Evolutionary conservation across 2,113 vertebrate species (phyloP).

Genomic region (Heterochromis multidens): DNA sequence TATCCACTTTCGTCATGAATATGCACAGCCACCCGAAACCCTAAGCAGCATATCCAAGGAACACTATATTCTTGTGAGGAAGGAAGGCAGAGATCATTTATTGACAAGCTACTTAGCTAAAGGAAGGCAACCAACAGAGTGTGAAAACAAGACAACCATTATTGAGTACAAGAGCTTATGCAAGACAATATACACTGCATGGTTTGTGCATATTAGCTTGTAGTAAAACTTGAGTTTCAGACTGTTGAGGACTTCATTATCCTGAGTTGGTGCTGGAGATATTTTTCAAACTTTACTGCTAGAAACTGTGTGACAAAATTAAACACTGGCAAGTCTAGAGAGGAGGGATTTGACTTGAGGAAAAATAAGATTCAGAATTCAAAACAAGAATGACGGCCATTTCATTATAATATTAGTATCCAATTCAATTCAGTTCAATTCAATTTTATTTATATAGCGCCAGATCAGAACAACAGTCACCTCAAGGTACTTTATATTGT

Average conservation of each 20-base stretch:
- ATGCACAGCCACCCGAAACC: background rate
- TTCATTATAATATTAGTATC: background rate
- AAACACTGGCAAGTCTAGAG: background rate
- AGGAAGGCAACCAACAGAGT: slow-evolving; percentile 29
- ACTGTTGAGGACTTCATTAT: background rate
- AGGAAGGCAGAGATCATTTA: background rate
- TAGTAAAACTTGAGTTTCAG: background rate
- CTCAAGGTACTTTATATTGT: no score
- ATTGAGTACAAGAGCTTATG: slow-evolving; percentile 4
- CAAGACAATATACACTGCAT: slow-evolving; percentile 5
- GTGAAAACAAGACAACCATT: slow-evolving; percentile 15
- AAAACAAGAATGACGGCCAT: background rate
- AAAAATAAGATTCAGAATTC: background rate
- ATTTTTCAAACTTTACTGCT: background rate
- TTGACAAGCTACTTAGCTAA: slow-evolving; percentile 22
- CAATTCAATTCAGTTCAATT: no score
- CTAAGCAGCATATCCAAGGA: background rate
- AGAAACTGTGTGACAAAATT: background rate
- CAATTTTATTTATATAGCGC: no score
- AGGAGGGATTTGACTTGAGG: background rate
- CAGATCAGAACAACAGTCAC: no score
- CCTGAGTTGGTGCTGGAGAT: background rate
- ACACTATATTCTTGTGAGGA: background rate
- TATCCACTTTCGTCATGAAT: background rate
- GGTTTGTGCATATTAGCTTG: background rate